Evolutionary conservation across 92 coral and sea anemone species (phyloP).

Genomic region (Virgularia gustaviana): DNA sequence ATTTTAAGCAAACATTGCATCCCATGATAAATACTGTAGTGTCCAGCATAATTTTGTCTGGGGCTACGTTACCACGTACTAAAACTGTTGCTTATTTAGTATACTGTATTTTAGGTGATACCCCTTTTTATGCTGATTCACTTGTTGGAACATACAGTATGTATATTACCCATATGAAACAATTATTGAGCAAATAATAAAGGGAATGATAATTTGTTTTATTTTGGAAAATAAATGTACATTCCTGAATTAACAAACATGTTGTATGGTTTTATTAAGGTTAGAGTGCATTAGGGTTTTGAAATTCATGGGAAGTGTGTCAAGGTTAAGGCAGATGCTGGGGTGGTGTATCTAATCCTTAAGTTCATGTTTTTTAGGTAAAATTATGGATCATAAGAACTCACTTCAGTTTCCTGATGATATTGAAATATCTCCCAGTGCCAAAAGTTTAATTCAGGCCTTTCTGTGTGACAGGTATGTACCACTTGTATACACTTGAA

Average conservation of each 20-base stretch:
- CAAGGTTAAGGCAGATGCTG: too few relatives aligned
- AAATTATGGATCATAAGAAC: constrained; percentile 98
- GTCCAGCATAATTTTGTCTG: neutral
- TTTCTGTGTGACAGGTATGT: constrained; percentile 89
- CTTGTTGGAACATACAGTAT: constrained; percentile 91
- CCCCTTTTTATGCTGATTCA: constrained; percentile 96
- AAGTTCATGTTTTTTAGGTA: too few relatives aligned
- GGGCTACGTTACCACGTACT: neutral
- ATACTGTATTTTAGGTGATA: constrained; percentile 68
- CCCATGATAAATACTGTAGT: neutral
- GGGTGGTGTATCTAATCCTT: too few relatives aligned
- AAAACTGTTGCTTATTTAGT: too few relatives aligned
- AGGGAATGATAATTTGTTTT: neutral
- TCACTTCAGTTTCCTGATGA: constrained; percentile 96
- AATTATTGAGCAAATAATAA: too few relatives aligned
- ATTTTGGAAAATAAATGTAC: too few relatives aligned
- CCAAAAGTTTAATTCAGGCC: constrained; percentile 81
- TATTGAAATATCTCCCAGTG: constrained; percentile 83
- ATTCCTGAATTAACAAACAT: too few relatives aligned
- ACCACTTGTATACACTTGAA: neutral
- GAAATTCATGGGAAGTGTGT: too few relatives aligned
- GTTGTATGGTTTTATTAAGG: too few relatives aligned
- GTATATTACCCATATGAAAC: constrained; percentile 6
- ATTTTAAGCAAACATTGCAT: neutral
- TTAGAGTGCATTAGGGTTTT: too few relatives aligned